Evolutionary conservation across 37 sponge, comb jelly and placozoan species (phyloP).

Genomic region (Dysidea cf. avara): DNA sequence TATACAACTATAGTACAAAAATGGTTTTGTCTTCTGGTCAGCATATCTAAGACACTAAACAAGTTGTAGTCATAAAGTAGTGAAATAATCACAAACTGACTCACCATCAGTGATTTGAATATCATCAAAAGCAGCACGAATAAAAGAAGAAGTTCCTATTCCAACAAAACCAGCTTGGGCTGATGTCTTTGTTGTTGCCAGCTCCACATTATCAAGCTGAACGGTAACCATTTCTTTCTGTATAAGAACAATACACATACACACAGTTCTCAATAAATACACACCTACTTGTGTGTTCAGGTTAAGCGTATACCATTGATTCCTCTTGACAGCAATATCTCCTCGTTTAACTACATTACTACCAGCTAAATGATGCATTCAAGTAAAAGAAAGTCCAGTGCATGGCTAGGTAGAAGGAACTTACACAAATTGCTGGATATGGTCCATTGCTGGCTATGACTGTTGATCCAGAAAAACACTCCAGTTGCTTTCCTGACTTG

Average conservation of each 20-base stretch:
- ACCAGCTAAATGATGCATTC: conserved; percentile 19
- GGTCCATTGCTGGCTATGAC: conserved; percentile 15
- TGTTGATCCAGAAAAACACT: conserved; percentile 58
- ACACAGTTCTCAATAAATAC: neutral
- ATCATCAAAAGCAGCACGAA: conserved; percentile 56
- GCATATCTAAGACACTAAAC: too few species aligned
- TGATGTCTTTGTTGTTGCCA: neutral
- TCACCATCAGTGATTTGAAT: conserved; percentile 2
- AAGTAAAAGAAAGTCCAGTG: neutral
- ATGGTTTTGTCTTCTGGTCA: too few species aligned
- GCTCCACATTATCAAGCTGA: neutral
- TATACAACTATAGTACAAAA: too few species aligned
- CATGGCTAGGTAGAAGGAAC: neutral
- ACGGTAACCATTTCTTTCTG: conserved; percentile 4
- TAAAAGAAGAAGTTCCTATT: conserved; percentile 60
- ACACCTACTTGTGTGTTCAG: conserved; percentile 24
- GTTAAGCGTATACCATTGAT: conserved; percentile 29
- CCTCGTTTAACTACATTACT: conserved; percentile 2
- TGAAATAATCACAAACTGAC: too few species aligned
- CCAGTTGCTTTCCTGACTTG: conserved; percentile 42
- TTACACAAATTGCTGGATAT: conserved; percentile 60
- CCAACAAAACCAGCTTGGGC: conserved; percentile 46
- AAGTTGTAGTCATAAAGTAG: too few species aligned
- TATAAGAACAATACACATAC: neutral
- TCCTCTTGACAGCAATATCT: neutral